A percentile compares a stretch with the other conserved stretches of the same genome.
Conservation (phyloP, 2,113 vertebrate species). For the Lethenteron reissneri region DNA sequence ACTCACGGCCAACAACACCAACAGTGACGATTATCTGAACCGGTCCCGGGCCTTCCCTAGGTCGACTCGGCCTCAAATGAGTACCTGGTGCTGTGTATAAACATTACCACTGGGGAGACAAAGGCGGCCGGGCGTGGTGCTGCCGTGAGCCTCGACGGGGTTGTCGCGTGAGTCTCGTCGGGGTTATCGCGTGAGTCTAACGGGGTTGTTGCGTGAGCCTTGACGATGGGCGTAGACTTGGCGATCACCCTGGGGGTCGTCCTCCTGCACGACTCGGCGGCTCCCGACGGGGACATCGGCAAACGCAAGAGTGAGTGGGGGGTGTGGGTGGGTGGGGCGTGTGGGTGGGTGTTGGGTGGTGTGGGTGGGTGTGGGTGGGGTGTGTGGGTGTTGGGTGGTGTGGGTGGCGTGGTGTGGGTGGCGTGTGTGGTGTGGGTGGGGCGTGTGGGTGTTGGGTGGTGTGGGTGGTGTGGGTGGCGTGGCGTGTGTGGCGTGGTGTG, state of each 20-base stretch:
- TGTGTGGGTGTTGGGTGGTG: neutral
- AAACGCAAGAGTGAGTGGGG: slow-evolving; percentile 63
- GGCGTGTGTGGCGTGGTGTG: too few species aligned
- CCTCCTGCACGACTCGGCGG: slow-evolving; percentile 73
- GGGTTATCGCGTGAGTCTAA: neutral
- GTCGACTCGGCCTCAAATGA: too few species aligned
- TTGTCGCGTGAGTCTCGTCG: neutral
- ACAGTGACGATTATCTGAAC: too few species aligned
- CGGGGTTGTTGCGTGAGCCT: slow-evolving; percentile 5
- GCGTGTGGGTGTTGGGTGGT: too few species aligned
- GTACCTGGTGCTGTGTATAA: too few species aligned
- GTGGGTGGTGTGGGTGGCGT: too few species aligned
- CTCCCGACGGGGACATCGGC: slow-evolving; percentile 66
- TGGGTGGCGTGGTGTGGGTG: neutral
- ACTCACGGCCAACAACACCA: too few species aligned
- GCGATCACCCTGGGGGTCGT: slow-evolving; percentile 87
- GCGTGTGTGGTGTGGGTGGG: too few species aligned
- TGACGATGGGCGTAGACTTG: slow-evolving; percentile 29
- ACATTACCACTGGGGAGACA: too few species aligned
- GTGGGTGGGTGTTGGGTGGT: neutral
- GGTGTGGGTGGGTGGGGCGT: neutral
- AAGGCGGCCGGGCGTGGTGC: too few species aligned
- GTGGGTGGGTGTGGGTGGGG: neutral
- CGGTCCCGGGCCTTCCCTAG: too few species aligned
- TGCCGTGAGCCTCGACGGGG: neutral